A percentile compares a stretch with the other conserved stretches of the same genome.
These are phyloP conservation scores for Mesitornis unicolor DNA, from an alignment of 2,113 vertebrate genomes.

Conservation along the genomic window DNA sequence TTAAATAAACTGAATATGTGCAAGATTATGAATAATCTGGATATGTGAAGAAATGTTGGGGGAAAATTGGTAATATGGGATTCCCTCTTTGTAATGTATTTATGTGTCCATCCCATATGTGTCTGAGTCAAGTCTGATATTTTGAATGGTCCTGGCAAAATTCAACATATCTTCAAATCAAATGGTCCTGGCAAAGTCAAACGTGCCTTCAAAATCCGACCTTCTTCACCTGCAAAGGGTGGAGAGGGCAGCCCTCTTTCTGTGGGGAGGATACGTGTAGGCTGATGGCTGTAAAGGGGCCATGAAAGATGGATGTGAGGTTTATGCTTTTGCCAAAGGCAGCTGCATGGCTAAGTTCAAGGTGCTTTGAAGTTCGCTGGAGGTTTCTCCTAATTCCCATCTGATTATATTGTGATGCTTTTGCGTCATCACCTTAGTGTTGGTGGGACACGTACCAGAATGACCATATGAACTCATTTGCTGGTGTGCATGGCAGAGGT, in stretches of 20 bases:
- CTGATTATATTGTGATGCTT: not conserved
- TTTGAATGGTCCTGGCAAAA: not conserved
- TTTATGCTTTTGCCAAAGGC: not conserved
- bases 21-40: not conserved
- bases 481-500: not conserved
- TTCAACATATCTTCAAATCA: not conserved
- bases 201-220: no score
- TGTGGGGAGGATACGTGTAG: not conserved
- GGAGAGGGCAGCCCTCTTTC: not conserved
- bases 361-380: not conserved
- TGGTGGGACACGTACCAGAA: not conserved
- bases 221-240: accelerated
- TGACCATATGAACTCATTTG: not conserved
- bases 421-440: accelerated
- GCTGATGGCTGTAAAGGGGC: not conserved
- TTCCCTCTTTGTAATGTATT: not conserved
- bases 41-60: not conserved
- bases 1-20: not conserved
- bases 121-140: not conserved
- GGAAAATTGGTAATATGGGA: not conserved
- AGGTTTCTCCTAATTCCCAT: not conserved
- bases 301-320: accelerated
- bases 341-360: not conserved
- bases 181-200: no score
- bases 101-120: accelerated